Percentiles rank a stretch among this genome's conserved stretches.
Evolutionary conservation across 1,140 invertebrate species (phyloP).

Genomic region (Nasonia longicornis): DNA sequence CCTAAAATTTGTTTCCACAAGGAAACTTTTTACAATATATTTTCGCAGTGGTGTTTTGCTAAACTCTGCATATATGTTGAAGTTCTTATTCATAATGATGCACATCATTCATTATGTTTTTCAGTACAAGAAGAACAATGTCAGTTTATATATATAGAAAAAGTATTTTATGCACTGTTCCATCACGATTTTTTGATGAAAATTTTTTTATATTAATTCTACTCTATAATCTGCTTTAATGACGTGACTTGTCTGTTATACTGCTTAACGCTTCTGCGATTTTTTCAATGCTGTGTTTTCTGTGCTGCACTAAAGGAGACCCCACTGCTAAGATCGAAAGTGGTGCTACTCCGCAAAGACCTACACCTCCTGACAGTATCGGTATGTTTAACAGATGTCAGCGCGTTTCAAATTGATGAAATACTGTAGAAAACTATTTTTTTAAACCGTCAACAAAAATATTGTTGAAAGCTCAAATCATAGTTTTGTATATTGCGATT

Average conservation of each 20-base stretch:
- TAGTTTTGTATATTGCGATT: background rate
- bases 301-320: constrained; percentile 60
- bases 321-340: constrained; percentile 49
- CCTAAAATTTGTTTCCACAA: background rate
- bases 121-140: background rate
- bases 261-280: constrained; percentile 43
- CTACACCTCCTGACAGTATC: constrained; percentile 66
- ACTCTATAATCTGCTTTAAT: constrained; percentile 30
- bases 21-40: background rate
- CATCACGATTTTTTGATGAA: constrained; percentile 36
- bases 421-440: constrained; percentile 14
- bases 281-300: constrained; percentile 59
- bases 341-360: constrained; percentile 66
- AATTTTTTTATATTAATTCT: constrained; percentile 45
- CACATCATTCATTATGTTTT: background rate
- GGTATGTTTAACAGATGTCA: constrained; percentile 60
- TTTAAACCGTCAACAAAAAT: background rate
- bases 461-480: background rate
- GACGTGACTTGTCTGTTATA: constrained; percentile 33
- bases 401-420: constrained; percentile 17
- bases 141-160: background rate
- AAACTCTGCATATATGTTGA: background rate
- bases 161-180: background rate
- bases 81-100: background rate
- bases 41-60: background rate